Base-by-base conservation (phyloP, 2,888 invertebrate genomes). In the Drosophila neoperkinsi region DNA sequence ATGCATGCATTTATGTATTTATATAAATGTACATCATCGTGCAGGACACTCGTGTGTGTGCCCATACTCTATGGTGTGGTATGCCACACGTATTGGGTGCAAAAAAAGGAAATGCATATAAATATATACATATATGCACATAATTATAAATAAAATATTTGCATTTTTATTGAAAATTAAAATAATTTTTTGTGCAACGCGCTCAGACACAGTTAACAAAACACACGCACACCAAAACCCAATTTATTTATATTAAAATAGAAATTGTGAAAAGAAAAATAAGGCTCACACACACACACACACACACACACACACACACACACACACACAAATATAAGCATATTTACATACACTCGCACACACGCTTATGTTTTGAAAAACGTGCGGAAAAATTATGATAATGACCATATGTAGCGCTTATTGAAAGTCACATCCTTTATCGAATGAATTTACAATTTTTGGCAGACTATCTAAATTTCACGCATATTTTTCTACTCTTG, bases 141-240 rank as follows among this genome's bases (percentile, higher is more conserved):
- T 68, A 81, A 86, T 83, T 83, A 84, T 84, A 84, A 84, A 84
- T 86, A 85, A 85, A 86, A 86, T 88, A 88, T 85, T 85, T 85
- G 85, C 85, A 85, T 85, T 85, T 85, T 85, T 85, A 85, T 85
- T 85, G 85, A 86, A 85, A 85, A 85, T 85, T 84, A 84, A 84
- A 84, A 88, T 88, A 84, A 87, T 77, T 87, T 87, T 71, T 79
- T 52, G 55, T 79, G 63, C 62, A 51, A 31, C 36, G 46, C 33
- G 33, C 50, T 49, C 49, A 33, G 60, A 41, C 33, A 36, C 52
- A 57, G n/a, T 31, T 11, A 50, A 58, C 21, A 34, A 46, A 46
- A 25, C 61, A 51, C 43, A 61, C 46, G 33, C 52, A 38, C 46
- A 46, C 30, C 2, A 28, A 30, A 41, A 30, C 21, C 34, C 59